Evolutionary conservation across 1,140 invertebrate genomes (phyloP), one percentile per base, ranked within the genome.

Genomic region (Dinothrombium tinctorium): DNA sequence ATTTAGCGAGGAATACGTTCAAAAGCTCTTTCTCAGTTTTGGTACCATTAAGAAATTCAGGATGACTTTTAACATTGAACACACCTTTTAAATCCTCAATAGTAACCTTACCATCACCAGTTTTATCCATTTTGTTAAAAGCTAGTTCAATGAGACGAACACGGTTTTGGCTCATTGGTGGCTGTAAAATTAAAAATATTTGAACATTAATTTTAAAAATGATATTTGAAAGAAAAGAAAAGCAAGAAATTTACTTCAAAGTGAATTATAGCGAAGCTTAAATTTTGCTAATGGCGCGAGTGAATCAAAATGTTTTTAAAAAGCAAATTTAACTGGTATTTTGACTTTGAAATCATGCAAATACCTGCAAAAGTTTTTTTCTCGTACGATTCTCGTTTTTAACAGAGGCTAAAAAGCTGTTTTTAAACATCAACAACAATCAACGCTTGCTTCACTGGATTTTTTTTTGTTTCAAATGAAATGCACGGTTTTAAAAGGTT

Each of bases 101-200:
- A 1, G 78, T 84, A 22, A 92, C 72, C 9, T 74, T 60, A 1
- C 79, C 83, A 53, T 92, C 83, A 0, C 73, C 73, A 8, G 74
- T 73, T 55, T 73, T 76, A 55, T 94, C 86, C 53, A 94, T 56
- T 59, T 92, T 92, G 46, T 69, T 67, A 54, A 90, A 94, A 0
- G 81, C 83, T 55, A 76, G 69, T 37, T 74, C 67, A 2, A 92
- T 73, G 0, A 89, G 65, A 31, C 67, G 66, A 43, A 68, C 66
- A 21, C 87, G 65, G 2, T 59, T 66, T 2, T 77, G 69, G 1
- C 69, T 68, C 76, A 94, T 76, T 2, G 77, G 76, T 1, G 86
- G 86, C 86, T 92, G 46, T 46, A 60, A 40, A 62, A 62, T 37
- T 22, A 26, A 24, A 40, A 20, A 14, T 12, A 38, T 4, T 26